Conservation (phyloP, 2,888 invertebrate species). For the Drosophila setosimentum region DNA sequence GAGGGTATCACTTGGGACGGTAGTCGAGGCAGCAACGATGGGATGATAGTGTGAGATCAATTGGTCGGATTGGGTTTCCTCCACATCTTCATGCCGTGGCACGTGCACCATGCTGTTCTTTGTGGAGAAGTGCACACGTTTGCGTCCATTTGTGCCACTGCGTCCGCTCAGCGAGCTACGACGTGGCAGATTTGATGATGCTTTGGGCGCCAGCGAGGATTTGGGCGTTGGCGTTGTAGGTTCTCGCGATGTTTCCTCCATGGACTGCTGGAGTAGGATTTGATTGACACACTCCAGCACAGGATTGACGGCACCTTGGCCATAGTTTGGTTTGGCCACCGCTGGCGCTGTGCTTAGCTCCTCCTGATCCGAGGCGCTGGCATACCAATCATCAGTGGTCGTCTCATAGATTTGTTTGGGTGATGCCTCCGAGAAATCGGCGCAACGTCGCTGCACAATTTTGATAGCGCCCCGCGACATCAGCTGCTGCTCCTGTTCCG, state of each 20-base stretch:
- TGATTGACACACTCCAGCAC: conserved; percentile 94
- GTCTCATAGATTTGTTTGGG: conserved; percentile 84
- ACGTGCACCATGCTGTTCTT: conserved; percentile 87
- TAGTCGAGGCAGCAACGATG: conserved; percentile 31
- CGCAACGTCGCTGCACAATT: conserved; percentile 71
- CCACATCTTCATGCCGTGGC: conserved; percentile 81
- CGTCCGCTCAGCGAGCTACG: conserved; percentile 79
- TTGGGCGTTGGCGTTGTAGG: conserved; percentile 45
- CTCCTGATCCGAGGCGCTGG: conserved; percentile 91
- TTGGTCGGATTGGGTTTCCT: conserved; percentile 46
- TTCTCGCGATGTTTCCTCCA: conserved; percentile 85
- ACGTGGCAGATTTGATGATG: conserved; percentile 58
- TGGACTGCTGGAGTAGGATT: conserved; percentile 91
- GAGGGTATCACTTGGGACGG: conserved; percentile 80
- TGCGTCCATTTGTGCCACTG: conserved; percentile 79
- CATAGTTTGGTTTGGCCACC: conserved; percentile 77
- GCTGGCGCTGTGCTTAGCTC: conserved; percentile 84
- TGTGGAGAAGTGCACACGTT: conserved; percentile 88
- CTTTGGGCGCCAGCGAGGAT: conserved; percentile 45
- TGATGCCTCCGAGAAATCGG: conserved; percentile 83
- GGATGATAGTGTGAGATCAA: conserved; percentile 71
- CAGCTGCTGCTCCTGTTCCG: conserved; percentile 57
- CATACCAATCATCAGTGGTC: conserved; percentile 91
- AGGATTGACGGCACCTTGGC: conserved; percentile 90
- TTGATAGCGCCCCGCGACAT: conserved; percentile 65